Evolutionary conservation across 2,113 vertebrate species (phyloP), one percentile per base, ranked within the genome.

Genomic region (Sylvia atricapilla): DNA sequence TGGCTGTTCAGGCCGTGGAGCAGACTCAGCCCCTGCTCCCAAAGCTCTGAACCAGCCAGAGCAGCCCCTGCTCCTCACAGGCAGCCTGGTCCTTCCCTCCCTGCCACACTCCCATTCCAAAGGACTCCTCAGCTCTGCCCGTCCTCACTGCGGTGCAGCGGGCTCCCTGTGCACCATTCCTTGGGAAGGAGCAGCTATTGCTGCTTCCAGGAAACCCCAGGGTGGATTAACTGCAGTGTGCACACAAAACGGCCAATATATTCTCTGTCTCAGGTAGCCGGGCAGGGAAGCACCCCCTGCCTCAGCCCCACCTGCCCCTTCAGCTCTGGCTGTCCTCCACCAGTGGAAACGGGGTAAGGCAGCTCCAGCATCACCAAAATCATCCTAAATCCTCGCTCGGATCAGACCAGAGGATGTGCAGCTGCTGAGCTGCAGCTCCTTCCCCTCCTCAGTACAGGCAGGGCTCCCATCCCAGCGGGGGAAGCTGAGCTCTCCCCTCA

Each of bases 131-230:
- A 37, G 68, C 37, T 6, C 74, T 15, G 33, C 5, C 3, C 84
- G 47, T 35, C n/a, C 55, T 55, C 9, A 0, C 18, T 23, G 6
- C 30, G 3, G 17, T 7, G n/a, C 37, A 0, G n/a, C 4, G 3
- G 9, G 15, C 25, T 50, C 52, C 30, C 11, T 0, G 4, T 11
- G 37, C 39, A 46, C 13, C 59, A 5, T 55, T 58, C 15, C n/a
- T 66, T 14, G 20, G 63, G 28, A 58, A 63, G 56, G 22, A 64
- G 41, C 49, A 10, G 27, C 50, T 70, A 2, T 3, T n/a, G 4
- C 49, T 52, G 58, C 35, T 43, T 24, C 67, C 85, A 89, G 85
- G 27, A 49, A 60, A 74, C 9, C 31, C 64, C 68, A 14, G 31
- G 0, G 13, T 23, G 31, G n/a, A 13, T 90, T 35, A 70, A 50